A percentile compares a stretch with the other conserved stretches of the same genome.
These are phyloP conservation scores for Heliconius hewitsoni DNA, from an alignment of 1,140 invertebrate species.

Conservation along the genomic window DNA sequence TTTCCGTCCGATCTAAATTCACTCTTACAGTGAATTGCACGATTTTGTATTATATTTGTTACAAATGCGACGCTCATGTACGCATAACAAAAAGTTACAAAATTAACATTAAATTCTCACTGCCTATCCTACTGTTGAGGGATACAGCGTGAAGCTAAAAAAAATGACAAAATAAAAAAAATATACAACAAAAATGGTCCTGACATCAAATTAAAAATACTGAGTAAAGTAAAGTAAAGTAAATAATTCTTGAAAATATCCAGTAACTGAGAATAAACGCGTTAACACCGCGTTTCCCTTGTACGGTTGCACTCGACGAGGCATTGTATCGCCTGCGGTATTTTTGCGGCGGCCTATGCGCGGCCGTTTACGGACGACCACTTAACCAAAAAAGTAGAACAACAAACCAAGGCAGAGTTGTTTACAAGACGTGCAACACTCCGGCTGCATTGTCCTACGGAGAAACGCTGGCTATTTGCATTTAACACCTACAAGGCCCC, in stretches of 20 bases:
- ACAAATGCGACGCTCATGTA: slow-evolving; percentile 28
- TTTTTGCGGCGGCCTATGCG: slow-evolving; percentile 72
- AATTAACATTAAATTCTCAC: no score
- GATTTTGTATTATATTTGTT: slow-evolving; percentile 33
- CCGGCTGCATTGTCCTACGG: slow-evolving; percentile 71
- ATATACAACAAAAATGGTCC: background rate
- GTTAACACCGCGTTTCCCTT: slow-evolving; percentile 61
- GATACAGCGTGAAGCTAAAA: no score
- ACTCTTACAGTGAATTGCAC: slow-evolving; percentile 39
- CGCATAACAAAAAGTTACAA: slow-evolving; percentile 31
- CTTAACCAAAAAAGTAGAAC: slow-evolving; percentile 80
- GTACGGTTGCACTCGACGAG: slow-evolving; percentile 62
- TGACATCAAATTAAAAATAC: background rate
- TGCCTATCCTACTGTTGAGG: no score
- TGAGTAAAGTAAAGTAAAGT: background rate
- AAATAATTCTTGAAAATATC: slow-evolving; percentile 50
- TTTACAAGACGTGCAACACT: slow-evolving; percentile 76
- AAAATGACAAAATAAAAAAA: background rate
- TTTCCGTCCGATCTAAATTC: slow-evolving; percentile 53
- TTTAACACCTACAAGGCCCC: slow-evolving; percentile 68
- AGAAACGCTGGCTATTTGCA: slow-evolving; percentile 75
- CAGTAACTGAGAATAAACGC: slow-evolving; percentile 55
- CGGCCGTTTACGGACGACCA: slow-evolving; percentile 70
- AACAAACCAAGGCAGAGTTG: slow-evolving; percentile 67
- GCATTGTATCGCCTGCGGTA: slow-evolving; percentile 68